phyloP scores from a whole-genome alignment of 2,797 vertebrate species.

The Tamandua tetradactyla region DNA sequence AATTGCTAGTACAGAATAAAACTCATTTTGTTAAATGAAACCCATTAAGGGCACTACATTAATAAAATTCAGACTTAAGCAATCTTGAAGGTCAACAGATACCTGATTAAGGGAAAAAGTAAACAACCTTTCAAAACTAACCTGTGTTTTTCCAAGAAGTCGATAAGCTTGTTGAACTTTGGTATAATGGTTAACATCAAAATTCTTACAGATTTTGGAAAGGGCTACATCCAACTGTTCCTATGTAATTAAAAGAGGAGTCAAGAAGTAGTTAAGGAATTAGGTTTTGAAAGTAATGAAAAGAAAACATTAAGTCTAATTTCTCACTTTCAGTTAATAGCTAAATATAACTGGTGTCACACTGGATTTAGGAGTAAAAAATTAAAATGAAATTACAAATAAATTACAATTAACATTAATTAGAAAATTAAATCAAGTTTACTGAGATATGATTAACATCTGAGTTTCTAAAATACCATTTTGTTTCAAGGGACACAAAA shows the following conservation, averaged over 20 bases:
- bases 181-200: constrained; percentile 96
- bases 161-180: constrained; percentile 98
- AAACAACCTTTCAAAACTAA: constrained; percentile 77
- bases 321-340: constrained; percentile 40
- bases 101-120: neutral
- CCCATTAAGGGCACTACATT: neutral
- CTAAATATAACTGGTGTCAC: constrained; percentile 1
- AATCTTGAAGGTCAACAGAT: neutral
- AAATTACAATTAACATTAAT: constrained; percentile 4
- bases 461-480: neutral
- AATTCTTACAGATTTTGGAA: constrained; percentile 99
- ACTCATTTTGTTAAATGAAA: constrained; percentile 24
- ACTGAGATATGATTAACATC: neutral
- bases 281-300: constrained; percentile 27
- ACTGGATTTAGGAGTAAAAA: constrained; percentile 33
- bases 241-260: constrained; percentile 82
- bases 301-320: constrained; percentile 34
- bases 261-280: neutral
- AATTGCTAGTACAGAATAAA: constrained; percentile 26
- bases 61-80: constrained; percentile 30
- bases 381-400: constrained; percentile 43
- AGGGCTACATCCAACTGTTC: constrained; percentile 97
- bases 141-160: constrained; percentile 99
- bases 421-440: constrained; percentile 48
- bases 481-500: constrained; percentile 50